A percentile compares a stretch with the other conserved stretches of the same genome.
These are phyloP conservation scores for Bucco capensis DNA, from an alignment of 2,113 vertebrate species.

Conservation along the genomic window DNA sequence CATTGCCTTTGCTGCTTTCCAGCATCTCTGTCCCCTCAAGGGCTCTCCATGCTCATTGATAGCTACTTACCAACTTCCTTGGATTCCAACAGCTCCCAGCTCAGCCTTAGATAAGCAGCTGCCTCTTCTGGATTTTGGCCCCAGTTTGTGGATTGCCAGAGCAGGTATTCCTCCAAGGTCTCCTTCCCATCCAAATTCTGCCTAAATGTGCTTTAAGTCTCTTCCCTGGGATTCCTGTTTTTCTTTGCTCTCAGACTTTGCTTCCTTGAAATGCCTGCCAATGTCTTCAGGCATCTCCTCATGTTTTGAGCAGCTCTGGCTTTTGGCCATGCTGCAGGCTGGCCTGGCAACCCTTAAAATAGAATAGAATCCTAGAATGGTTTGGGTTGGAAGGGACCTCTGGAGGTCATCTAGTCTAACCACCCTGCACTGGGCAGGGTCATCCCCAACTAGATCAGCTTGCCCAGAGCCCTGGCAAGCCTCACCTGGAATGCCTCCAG, in stretches of 20 bases:
- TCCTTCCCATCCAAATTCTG: slow-evolving; percentile 39
- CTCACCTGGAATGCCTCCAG: no score
- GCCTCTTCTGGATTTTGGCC: neutral
- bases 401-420: no score
- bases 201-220: neutral
- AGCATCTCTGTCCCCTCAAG: neutral
- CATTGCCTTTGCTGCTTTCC: neutral
- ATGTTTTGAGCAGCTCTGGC: neutral
- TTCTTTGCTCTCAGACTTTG: slow-evolving; percentile 23
- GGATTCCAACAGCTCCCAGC: neutral
- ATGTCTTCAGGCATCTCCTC: slow-evolving; percentile 26
- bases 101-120: slow-evolving; percentile 38
- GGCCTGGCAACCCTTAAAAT: no score
- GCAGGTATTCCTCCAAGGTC: slow-evolving; percentile 32
- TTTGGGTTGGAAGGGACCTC: no score
- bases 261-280: slow-evolving; percentile 36
- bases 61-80: neutral
- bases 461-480: no score
- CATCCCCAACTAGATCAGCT: no score
- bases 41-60: neutral
- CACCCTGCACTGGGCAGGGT: no score
- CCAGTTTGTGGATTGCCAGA: neutral
- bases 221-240: neutral
- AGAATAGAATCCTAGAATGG: no score
- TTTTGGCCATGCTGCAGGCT: slow-evolving; percentile 3